Conservation (phyloP, 2,797 vertebrate species). For the Cuniculus paca region DNA sequence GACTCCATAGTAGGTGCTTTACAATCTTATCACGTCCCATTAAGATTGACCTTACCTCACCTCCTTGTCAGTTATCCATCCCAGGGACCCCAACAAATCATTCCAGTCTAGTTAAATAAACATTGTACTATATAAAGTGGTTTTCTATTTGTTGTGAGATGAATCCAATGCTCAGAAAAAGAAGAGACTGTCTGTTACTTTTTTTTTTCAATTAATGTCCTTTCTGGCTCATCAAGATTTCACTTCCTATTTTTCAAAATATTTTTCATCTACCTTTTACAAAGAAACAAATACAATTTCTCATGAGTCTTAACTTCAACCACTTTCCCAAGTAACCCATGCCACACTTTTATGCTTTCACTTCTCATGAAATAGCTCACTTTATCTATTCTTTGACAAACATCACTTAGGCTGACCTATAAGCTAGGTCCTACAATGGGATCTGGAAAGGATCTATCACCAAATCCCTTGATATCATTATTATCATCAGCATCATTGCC, state of each 20-base stretch:
- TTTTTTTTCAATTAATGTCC: not conserved
- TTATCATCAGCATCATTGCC: not conserved
- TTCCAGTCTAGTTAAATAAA: not conserved
- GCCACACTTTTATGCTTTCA: conserved; percentile 52
- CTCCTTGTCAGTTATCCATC: not conserved
- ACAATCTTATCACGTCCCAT: not conserved
- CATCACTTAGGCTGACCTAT: not conserved
- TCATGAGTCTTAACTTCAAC: conserved; percentile 51
- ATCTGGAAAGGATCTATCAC: not conserved
- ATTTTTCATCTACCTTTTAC: conserved; percentile 53
- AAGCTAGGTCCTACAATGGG: not conserved
- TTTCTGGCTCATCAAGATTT: not conserved
- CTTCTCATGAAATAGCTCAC: not conserved
- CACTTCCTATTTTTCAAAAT: not conserved
- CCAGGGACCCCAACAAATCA: not conserved
- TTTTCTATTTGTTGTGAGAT: not conserved
- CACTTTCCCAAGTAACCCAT: conserved; percentile 43
- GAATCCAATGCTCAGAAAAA: not conserved
- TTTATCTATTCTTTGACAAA: conserved; percentile 55
- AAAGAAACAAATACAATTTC: conserved; percentile 61
- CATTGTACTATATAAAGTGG: not conserved
- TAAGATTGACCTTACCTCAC: not conserved
- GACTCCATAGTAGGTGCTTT: not conserved
- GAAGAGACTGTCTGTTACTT: conserved; percentile 23
- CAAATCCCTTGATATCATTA: not conserved